Conservation (phyloP, 2,113 vertebrate genomes). For the Daphoenositta chrysoptera region DNA sequence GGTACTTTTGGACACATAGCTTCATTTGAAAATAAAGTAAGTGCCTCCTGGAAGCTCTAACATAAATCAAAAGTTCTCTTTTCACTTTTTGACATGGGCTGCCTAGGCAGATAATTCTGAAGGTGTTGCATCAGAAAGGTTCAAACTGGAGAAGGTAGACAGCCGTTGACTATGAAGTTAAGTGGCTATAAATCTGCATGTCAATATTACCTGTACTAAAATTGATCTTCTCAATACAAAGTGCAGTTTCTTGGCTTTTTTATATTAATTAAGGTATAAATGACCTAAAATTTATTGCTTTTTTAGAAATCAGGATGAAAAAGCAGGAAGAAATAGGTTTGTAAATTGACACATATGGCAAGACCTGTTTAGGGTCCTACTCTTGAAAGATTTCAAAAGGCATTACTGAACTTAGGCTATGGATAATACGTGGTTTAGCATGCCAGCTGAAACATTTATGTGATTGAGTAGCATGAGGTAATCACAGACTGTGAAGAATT, state of each 20-base stretch:
- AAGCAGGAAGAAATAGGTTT: background rate
- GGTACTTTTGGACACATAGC: background rate
- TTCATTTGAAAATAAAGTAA: slow-evolving; percentile 21
- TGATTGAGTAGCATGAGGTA: background rate
- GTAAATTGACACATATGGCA: background rate
- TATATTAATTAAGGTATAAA: background rate
- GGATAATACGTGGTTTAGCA: background rate
- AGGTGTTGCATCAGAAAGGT: background rate
- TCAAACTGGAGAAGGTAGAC: background rate
- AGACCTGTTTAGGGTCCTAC: background rate
- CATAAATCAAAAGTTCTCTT: background rate
- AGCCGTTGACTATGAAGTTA: background rate
- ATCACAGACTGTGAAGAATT: background rate
- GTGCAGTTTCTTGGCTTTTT: background rate
- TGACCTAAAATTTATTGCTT: background rate
- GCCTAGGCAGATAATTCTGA: background rate
- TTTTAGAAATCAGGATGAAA: background rate
- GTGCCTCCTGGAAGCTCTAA: background rate
- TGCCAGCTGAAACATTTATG: background rate
- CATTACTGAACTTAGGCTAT: background rate
- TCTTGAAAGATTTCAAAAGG: background rate
- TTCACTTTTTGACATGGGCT: background rate
- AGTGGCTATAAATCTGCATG: background rate
- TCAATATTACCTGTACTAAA: background rate
- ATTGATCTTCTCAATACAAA: background rate